Evolutionary conservation across 1,140 invertebrate genomes (phyloP), one percentile per base, ranked within the genome.

Genomic region (Drosophila paulistorum): DNA sequence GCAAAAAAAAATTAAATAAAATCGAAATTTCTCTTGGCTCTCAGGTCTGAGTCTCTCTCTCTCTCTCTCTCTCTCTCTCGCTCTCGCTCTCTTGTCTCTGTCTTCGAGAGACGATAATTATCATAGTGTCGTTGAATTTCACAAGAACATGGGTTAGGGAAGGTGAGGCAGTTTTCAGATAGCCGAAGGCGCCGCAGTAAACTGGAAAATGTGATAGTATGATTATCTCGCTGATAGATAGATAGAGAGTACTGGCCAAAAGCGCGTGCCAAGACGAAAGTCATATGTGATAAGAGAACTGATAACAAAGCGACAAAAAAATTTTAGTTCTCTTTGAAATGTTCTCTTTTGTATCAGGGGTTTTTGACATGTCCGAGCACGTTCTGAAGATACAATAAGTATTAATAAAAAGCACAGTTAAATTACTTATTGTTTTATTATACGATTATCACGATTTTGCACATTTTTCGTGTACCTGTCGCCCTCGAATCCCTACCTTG

Each of bases 111-210:
- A 65, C 55, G 60, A 41, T 68, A 80, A 71, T 87, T 87, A 83
- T 51, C 83, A 75, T 48, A 14, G 17, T 13, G 9, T 33, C 63
- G 84, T 48, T 83, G 83, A 87, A 87, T 87, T 87, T 87, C 83
- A 89, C 83, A 87, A 89, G 80, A 87, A 79, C 33, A 17, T 23
- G 39, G 42, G 59, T 30, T 10, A 7, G 37, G 14, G 14, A 7
- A 17, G 23, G 42, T 33, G 45, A 14, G 10, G 6, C 17, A 11
- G 11, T 1, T n/a, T n/a, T 30, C 30, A 17, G 14, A 39, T 39
- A 37, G 35, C 37, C 4, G 14, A 7, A 17, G 23, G 42, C 14
- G 45, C 7, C 5, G 6, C 17, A 11, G 30, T 2, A 11, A 48
- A 17, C 2, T 23, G 20, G 20, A 23, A 51, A 51, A 51, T 61